Evolutionary conservation across 2,888 invertebrate species (phyloP).

Genomic region (Tipula lateralis): DNA sequence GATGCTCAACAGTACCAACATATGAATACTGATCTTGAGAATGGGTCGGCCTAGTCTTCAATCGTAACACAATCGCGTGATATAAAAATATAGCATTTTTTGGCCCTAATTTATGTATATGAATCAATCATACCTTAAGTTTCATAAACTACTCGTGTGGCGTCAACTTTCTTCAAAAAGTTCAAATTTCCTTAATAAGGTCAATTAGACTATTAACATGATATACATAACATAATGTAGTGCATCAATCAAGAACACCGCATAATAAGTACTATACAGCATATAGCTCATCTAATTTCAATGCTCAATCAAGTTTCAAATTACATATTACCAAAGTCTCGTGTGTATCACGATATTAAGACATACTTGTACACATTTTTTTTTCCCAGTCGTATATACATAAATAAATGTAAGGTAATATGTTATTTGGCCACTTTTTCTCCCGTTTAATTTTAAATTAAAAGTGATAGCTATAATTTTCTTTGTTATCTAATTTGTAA

Average conservation of each 20-base stretch:
- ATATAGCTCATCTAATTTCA: background rate
- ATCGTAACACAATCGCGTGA: too few species aligned
- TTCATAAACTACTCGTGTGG: background rate
- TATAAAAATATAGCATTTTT: too few species aligned
- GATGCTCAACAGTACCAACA: too few species aligned
- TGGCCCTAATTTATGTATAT: too few species aligned
- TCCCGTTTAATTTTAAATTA: background rate
- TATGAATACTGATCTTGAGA: too few species aligned
- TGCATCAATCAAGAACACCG: background rate
- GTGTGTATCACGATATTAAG: background rate
- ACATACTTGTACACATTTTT: background rate
- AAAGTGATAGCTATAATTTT: constrained; percentile 19
- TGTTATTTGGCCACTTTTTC: constrained; percentile 1
- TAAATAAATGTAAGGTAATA: background rate
- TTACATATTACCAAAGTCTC: background rate
- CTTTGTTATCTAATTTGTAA: constrained; percentile 24
- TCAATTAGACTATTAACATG: background rate
- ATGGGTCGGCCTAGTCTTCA: too few species aligned
- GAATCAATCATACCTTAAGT: too few species aligned
- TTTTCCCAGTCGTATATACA: background rate
- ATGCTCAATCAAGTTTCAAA: background rate
- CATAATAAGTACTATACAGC: too few species aligned
- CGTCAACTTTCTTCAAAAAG: background rate
- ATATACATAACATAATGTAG: background rate
- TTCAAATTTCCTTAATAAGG: background rate